Evolutionary conservation across 2,797 vertebrate genomes (phyloP), one percentile per base, ranked within the genome.

Genomic region (Myiothlypis coronata): DNA sequence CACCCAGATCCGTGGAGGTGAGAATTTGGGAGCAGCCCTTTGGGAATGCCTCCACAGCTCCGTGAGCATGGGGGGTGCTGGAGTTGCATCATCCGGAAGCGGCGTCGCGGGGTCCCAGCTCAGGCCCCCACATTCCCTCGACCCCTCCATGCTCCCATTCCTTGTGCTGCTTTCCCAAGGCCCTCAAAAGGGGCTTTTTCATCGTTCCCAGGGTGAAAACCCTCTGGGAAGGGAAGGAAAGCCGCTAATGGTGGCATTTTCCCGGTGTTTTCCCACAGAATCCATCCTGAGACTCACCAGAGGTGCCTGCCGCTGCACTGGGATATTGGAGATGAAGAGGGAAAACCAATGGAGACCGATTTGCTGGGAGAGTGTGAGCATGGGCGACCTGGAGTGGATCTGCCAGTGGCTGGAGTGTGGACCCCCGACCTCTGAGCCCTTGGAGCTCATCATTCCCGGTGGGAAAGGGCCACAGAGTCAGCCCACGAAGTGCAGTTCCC

Each of bases 391-490:
- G 7, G 9, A 1, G 0, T 5, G 7, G 28, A 7, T 95, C 76
- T 98, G 98, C 82, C 44, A 0, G 64, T 2, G 0, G 23, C 83
- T 98, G 84, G 14, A 11, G 24, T 98, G 97, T 0, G 79, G 93
- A 5, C 24, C 39, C 5, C 4, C 6, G 11, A 1, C 16, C 17
- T 1, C 6, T 4, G 4, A 79, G 2, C 16, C 2, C 55, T 4
- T 35, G 6, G 8, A 8, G 21, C 0, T 90, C 14, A 0, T 1
- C 13, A 8, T 23, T n/a, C 2, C 8, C 0, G 0, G 4, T 0
- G 16, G 57, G 55, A 72, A 30, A 41, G 3, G 8, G 35, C 30
- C 20, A 0, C 4, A 0, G 1, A 0, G 0, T 0, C 0, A 0
- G 41, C 0, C 1, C 3, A 1, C 37, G 37, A 1, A 1, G 78